These are phyloP conservation scores for Xestia ashworthii DNA, from an alignment of 2,888 invertebrate genomes.

Conservation along the genomic window DNA sequence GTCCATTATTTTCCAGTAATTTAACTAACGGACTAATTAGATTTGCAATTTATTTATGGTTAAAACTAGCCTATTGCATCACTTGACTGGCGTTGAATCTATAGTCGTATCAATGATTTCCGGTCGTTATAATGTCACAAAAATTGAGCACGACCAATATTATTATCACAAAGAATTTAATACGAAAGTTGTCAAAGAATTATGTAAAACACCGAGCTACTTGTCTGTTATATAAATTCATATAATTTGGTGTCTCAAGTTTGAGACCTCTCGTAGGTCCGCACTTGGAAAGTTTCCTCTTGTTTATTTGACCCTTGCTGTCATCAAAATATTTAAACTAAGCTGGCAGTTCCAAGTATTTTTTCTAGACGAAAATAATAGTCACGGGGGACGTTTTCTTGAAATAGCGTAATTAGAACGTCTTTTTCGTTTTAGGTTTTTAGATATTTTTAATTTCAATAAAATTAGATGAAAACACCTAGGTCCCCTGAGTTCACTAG, in stretches of 20 bases:
- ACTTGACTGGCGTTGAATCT: neutral
- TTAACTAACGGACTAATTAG: too few species aligned
- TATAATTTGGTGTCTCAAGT: conserved; percentile 18
- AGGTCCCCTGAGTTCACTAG: neutral
- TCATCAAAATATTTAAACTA: conserved; percentile 32
- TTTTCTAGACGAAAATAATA: neutral
- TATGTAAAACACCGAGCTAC: conserved; percentile 18
- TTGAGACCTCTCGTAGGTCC: conserved; percentile 7
- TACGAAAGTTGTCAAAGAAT: conserved; percentile 13
- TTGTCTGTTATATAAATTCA: conserved; percentile 20
- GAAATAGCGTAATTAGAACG: neutral
- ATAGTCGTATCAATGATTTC: neutral
- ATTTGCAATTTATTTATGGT: too few species aligned
- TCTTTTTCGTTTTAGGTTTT: neutral
- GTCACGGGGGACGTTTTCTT: neutral
- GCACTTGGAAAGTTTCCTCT: conserved; percentile 16
- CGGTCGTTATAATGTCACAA: too few species aligned
- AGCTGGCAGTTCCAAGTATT: neutral
- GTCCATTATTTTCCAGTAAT: too few species aligned
- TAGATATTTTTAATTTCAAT: neutral
- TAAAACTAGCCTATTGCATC: too few species aligned
- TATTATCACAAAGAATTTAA: neutral
- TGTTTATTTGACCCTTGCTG: conserved; percentile 28
- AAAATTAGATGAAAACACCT: neutral
- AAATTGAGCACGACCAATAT: neutral